Base-by-base conservation (phyloP, 30 jellyfish, hydroid and myxozoan genomes). In the Turritopsis dohrnii region DNA sequence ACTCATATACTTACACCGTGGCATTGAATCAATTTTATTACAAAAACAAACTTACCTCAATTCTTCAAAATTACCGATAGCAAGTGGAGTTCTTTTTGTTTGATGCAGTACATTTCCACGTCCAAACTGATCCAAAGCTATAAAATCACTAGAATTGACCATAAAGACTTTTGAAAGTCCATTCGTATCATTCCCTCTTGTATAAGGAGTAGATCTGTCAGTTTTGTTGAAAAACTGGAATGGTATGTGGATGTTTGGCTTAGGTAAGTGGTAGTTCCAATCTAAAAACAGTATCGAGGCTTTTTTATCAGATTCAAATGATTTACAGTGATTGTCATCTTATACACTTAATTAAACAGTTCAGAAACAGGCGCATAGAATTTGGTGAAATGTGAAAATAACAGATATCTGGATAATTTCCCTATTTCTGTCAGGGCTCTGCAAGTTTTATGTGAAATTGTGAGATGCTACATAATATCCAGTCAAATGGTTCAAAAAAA, bases 211-310 rank as follows among this genome's bases (percentile, higher is more conserved):
- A n/a, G 77, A n/a, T 69, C 19, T 69, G 30, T 69, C 77, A 1
- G 77, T 69, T 23, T 69, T 23, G 19, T 69, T 69, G 77, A 69
- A 69, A 69, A 8, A n/a, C 19, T 19, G 9, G 77, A 69, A 69
- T n/a, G 77, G 77, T n/a, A 69, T 69, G 77, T 69, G 77, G 30
- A 69, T 69, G 77, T 69, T 69, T 19, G 77, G 77, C 17, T 27
- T 23, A 7, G 77, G 77, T 27, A 69, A 17, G 19, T 69, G 30
- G 9, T 69, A 23, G 19, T 27, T 27, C 28, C 30, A 69, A 69
- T 69, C 77, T 69, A 21, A 69, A 69, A 69, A 21, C 5, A 41
- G 13, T 41, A 41, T 3, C n/a, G n/a, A n/a, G 9, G 13, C 9
- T 13, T 5, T 41, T 41, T 41, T 41, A 3, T 41, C 5, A 41